Evolutionary conservation across 1,140 invertebrate genomes (phyloP).

Genomic region (Euwallacea similis): DNA sequence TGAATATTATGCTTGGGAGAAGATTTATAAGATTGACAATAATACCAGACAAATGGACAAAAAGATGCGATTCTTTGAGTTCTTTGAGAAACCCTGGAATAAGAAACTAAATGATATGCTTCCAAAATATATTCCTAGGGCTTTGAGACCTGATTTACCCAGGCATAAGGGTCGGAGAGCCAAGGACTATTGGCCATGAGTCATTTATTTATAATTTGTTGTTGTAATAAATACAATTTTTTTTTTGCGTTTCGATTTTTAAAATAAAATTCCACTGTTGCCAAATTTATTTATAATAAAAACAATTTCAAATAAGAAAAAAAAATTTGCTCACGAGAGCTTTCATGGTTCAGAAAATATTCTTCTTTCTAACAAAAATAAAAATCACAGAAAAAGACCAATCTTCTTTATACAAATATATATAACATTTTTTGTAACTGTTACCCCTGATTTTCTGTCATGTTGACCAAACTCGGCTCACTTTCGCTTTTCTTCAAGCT

Average conservation of each 20-base stretch:
- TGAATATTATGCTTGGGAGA: slow-evolving; percentile 76
- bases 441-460: slow-evolving; percentile 4
- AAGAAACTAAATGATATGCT: slow-evolving; percentile 66
- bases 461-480: slow-evolving; percentile 45
- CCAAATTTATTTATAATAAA: too few species aligned
- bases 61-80: slow-evolving; percentile 68
- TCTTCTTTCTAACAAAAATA: too few species aligned
- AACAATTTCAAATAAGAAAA: too few species aligned
- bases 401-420: too few species aligned
- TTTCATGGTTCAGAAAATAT: too few species aligned
- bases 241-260: too few species aligned
- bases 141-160: slow-evolving; percentile 59
- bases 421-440: too few species aligned
- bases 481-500: slow-evolving; percentile 51
- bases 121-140: slow-evolving; percentile 69
- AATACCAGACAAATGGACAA: slow-evolving; percentile 68
- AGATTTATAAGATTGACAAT: slow-evolving; percentile 72
- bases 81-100: slow-evolving; percentile 59
- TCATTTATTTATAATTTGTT: too few species aligned
- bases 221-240: too few species aligned
- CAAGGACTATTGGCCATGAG: slow-evolving; percentile 49
- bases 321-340: too few species aligned
- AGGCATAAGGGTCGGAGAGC: slow-evolving; percentile 56
- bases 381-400: not conserved
- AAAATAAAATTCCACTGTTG: too few species aligned